Evolutionary conservation across 2,888 invertebrate species (phyloP), one percentile per base, ranked within the genome.

Genomic region (Papilio protenor): DNA sequence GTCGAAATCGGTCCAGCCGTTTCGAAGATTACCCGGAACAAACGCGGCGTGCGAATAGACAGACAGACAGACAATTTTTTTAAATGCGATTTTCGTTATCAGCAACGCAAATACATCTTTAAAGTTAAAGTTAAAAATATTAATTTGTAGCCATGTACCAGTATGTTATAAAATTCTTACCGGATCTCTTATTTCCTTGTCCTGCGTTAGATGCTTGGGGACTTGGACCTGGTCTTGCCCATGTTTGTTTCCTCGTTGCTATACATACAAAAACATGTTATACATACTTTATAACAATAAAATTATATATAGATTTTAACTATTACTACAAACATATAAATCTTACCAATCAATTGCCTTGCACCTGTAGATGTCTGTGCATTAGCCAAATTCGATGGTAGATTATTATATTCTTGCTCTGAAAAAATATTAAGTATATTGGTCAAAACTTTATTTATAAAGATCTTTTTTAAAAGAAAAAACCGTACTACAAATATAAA

Each of bases 351-450:
- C 14, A 80, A 81, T 72, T 83, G 84, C 73, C 81, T 80, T 14
- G 81, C 79, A 47, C 55, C 66, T 27, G 81, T 82, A 33, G 85
- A 76, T 5, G 84, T 69, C 23, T 83, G 84, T 61, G 82, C 79
- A n/a, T 83, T 69, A 6, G 84, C 76, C 11, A 82, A 79, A 61
- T 80, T 80, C 47, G 81, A 70, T n/a, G 14, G 52, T 52, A n/a
- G 59, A 77, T 75, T 75, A 27, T 52, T 40, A 12, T 14, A 40
- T 16, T 64, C 33, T 2, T 70, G 70, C 40, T 49, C 59, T 64
- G 55, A 12, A 49, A 64, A 73, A 1, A 59, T n/a, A 66, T 77
- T 45, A 40, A 5, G 10, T 11, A n/a, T 11, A n/a, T 57, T 18
- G 3, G 3, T 75, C 2, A 33, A 33, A 40, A 40, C n/a, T 10